Percentiles rank a stretch among this genome's conserved stretches.
phyloP scores from a whole-genome alignment of 1,140 invertebrate species.

The Caenorhabditis inopinata region DNA sequence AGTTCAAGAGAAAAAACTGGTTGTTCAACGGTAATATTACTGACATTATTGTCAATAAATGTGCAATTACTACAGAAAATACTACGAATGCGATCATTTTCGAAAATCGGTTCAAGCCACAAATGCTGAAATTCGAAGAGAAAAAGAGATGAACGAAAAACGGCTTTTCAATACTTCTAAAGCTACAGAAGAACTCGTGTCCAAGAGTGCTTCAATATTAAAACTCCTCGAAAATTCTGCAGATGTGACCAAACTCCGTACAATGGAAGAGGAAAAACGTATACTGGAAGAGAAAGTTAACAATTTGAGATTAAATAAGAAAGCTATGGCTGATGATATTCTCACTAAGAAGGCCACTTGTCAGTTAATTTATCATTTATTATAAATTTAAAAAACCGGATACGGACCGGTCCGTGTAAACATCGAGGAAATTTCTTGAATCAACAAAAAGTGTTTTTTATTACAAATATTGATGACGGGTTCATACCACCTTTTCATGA shows the following conservation, averaged over 20 bases:
- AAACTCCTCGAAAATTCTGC: background rate
- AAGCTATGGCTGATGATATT: background rate
- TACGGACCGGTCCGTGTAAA: too few species aligned
- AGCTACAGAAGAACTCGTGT: background rate
- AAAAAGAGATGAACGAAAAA: background rate
- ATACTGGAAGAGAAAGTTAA: background rate
- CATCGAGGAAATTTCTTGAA: too few species aligned
- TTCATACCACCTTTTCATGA: too few species aligned
- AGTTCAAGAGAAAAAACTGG: slow-evolving; percentile 6
- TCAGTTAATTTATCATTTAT: too few species aligned
- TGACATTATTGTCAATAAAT: too few species aligned
- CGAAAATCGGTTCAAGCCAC: background rate
- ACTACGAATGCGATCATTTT: background rate
- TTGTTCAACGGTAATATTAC: background rate
- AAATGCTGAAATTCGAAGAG: background rate
- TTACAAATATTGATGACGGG: too few species aligned
- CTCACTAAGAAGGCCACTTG: background rate
- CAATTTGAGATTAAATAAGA: background rate
- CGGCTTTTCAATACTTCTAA: background rate
- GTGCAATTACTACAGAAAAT: background rate
- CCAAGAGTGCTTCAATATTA: background rate
- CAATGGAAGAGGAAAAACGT: background rate
- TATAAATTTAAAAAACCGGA: too few species aligned
- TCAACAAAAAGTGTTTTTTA: background rate
- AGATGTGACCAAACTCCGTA: background rate